These are phyloP conservation scores for Drosophila ananassae DNA, from an alignment of 1,140 invertebrate species.

Conservation along the genomic window DNA sequence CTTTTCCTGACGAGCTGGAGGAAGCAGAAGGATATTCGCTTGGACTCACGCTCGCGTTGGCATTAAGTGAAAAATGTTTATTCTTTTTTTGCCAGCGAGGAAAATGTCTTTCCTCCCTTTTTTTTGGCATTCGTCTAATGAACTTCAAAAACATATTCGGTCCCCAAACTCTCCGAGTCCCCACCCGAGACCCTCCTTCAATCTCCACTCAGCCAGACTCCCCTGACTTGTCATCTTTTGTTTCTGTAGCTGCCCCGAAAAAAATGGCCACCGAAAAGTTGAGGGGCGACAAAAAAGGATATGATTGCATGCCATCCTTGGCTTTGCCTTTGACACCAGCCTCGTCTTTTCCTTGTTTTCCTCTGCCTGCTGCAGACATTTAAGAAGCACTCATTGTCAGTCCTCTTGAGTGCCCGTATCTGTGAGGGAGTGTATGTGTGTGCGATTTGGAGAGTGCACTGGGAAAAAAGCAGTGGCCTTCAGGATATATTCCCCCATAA, in stretches of 20 bases:
- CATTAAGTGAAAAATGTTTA: constrained; percentile 79
- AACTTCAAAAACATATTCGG: constrained; percentile 83
- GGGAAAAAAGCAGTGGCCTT: not conserved
- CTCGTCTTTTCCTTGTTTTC: constrained; percentile 29
- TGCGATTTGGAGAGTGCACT: constrained; percentile 5
- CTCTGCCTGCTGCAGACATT: constrained; percentile 74
- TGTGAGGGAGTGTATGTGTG: constrained; percentile 8
- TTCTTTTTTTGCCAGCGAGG: constrained; percentile 30
- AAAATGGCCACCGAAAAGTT: constrained; percentile 46
- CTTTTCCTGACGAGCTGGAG: constrained; percentile 54
- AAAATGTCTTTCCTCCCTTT: constrained; percentile 12
- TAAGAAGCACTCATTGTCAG: constrained; percentile 81
- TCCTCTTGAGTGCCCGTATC: constrained; percentile 32
- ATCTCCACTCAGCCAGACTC: constrained; percentile 23
- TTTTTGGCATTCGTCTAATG: constrained; percentile 79
- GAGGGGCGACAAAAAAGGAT: constrained; percentile 16
- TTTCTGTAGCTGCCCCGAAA: constrained; percentile 64
- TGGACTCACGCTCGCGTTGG: constrained; percentile 61
- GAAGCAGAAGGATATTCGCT: constrained; percentile 55
- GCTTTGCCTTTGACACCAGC: constrained; percentile 73
- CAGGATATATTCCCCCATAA: not conserved
- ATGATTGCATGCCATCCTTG: constrained; percentile 72
- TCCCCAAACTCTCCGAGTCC: constrained; percentile 25
- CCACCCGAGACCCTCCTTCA: not conserved
- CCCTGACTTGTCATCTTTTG: constrained; percentile 76